These are phyloP conservation scores for Orestias chungarensis DNA, from an alignment of 2,797 vertebrate genomes.

Conservation along the genomic window DNA sequence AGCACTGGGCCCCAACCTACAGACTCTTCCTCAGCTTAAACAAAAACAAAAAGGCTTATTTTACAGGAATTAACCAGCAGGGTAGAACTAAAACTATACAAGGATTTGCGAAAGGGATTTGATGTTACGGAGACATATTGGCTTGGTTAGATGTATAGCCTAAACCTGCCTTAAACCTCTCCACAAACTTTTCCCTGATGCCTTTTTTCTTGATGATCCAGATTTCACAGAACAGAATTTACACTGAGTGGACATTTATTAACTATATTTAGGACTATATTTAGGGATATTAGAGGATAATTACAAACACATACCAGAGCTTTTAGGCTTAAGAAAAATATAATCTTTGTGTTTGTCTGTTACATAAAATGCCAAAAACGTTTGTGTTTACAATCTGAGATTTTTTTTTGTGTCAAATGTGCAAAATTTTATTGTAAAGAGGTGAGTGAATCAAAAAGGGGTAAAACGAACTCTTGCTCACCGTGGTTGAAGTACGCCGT, in stretches of 20 bases:
- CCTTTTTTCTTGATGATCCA: no score
- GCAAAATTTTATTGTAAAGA: not conserved
- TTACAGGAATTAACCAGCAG: not conserved
- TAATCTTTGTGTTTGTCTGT: not conserved
- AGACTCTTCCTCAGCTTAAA: conserved; percentile 77
- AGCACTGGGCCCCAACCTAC: conserved; percentile 93
- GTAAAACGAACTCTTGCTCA: conserved; percentile 53
- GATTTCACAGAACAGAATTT: not conserved
- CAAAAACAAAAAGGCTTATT: not conserved
- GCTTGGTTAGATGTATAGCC: no score
- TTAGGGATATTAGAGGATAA: not conserved
- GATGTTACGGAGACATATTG: no score
- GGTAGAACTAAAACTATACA: not conserved
- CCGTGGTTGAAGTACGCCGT: conserved; percentile 89
- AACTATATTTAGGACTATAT: no score
- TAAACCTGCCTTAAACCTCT: no score
- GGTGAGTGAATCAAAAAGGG: not conserved
- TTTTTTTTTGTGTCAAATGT: not conserved
- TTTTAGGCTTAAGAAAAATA: not conserved
- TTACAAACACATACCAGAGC: not conserved
- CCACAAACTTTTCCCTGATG: no score
- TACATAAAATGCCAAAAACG: not conserved
- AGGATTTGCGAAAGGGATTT: not conserved
- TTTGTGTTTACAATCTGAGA: not conserved
- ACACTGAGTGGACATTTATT: no score